Conservation (phyloP, 2,113 vertebrate genomes). For the Cyprinodon tularosa region DNA sequence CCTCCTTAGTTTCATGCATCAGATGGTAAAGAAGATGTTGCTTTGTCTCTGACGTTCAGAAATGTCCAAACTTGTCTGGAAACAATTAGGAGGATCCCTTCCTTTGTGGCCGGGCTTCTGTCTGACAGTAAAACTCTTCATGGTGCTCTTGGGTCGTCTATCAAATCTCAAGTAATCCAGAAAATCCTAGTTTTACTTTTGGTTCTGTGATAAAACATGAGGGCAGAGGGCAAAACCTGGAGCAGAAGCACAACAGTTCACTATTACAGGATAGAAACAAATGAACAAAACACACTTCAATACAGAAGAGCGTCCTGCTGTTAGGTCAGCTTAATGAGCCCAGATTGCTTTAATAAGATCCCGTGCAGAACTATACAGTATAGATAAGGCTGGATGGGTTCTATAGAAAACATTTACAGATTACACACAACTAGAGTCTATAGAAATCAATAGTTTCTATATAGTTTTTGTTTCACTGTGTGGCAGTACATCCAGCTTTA, state of each 20-base stretch:
- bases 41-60: slow-evolving; percentile 2
- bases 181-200: no score
- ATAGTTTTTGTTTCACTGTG: neutral
- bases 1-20: neutral
- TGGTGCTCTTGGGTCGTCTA: neutral
- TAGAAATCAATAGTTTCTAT: no score
- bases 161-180: no score
- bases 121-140: slow-evolving; percentile 6
- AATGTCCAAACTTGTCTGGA: neutral
- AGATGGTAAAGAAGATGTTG: neutral
- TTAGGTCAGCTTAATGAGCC: no score
- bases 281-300: neutral
- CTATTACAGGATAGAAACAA: neutral
- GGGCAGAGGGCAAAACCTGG: neutral
- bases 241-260: neutral
- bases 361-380: no score
- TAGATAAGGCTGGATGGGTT: no score
- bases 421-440: no score
- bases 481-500: neutral
- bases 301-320: no score
- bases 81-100: slow-evolving; percentile 7
- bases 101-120: slow-evolving; percentile 16
- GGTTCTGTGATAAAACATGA: no score
- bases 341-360: no score
- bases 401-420: no score